phyloP scores from a whole-genome alignment of 2,797 vertebrate species.

The Potorous gilbertii region DNA sequence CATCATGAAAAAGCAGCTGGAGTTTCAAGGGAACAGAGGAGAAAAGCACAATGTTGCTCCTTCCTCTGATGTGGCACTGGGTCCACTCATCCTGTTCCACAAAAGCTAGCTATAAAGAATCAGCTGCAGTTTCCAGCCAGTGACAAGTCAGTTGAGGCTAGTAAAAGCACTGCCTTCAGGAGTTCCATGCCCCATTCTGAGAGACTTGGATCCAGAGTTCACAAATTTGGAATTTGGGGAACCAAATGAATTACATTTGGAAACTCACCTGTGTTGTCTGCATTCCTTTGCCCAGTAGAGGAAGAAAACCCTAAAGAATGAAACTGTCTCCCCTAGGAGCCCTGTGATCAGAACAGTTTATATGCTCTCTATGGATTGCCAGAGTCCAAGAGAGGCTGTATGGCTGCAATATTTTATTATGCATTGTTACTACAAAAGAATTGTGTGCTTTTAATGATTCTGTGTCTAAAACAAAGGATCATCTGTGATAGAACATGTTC shows the following conservation, averaged over 20 bases:
- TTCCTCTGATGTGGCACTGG: background rate
- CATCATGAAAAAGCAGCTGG: background rate
- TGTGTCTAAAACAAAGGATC: background rate
- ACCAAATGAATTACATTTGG: background rate
- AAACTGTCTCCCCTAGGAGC: background rate
- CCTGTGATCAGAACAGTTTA: background rate
- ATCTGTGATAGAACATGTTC: background rate
- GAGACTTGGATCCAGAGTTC: background rate
- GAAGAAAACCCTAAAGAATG: background rate
- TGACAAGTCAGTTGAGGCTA: background rate
- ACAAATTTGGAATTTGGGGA: background rate
- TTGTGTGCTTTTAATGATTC: background rate
- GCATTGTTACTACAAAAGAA: background rate
- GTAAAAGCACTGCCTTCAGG: background rate
- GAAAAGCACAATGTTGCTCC: background rate
- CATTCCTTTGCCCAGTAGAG: too few species aligned
- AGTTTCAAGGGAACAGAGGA: background rate
- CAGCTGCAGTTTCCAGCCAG: background rate
- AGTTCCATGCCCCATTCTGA: background rate
- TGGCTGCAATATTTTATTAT: background rate
- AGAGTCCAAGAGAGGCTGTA: background rate
- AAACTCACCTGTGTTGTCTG: background rate
- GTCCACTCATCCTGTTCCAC: background rate
- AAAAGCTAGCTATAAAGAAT: background rate
- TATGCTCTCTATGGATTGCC: background rate